These are phyloP conservation scores for Natator depressus DNA, from an alignment of 2,113 vertebrate species.

Conservation along the genomic window DNA sequence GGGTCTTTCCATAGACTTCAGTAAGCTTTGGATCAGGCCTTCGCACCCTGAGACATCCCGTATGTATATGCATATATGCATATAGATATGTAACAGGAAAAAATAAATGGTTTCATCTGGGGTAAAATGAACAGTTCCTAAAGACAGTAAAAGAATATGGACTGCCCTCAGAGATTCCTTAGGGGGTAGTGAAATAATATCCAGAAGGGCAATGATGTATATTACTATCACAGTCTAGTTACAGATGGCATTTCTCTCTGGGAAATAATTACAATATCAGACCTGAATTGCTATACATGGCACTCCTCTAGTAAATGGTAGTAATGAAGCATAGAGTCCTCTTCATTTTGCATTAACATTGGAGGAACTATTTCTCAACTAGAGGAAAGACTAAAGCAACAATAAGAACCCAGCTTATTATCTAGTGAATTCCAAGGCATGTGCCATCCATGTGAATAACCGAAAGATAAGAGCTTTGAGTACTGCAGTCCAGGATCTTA, in stretches of 20 bases:
- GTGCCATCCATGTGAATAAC: neutral
- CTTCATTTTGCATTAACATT: neutral
- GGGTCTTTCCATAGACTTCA: neutral
- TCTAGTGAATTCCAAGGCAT: constrained; percentile 9
- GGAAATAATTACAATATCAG: neutral
- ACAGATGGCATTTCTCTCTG: neutral
- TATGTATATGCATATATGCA: neutral
- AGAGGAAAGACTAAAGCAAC: constrained; percentile 2
- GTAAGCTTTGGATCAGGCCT: neutral
- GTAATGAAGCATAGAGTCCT: neutral
- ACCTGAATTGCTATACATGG: neutral
- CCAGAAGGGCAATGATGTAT: neutral
- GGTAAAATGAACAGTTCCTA: neutral
- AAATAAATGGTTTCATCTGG: neutral
- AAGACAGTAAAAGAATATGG: neutral
- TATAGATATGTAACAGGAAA: neutral
- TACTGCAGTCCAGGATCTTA: neutral
- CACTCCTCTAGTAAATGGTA: neutral
- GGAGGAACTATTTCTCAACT: neutral
- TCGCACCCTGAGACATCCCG: neutral
- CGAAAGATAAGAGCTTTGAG: neutral
- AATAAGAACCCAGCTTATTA: neutral
- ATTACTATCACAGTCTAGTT: neutral
- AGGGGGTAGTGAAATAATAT: neutral
- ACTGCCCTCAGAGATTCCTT: neutral